Percentiles rank a stretch among this genome's conserved stretches.
phyloP scores from a whole-genome alignment of 2,113 vertebrate genomes.

The Chauna torquata region DNA sequence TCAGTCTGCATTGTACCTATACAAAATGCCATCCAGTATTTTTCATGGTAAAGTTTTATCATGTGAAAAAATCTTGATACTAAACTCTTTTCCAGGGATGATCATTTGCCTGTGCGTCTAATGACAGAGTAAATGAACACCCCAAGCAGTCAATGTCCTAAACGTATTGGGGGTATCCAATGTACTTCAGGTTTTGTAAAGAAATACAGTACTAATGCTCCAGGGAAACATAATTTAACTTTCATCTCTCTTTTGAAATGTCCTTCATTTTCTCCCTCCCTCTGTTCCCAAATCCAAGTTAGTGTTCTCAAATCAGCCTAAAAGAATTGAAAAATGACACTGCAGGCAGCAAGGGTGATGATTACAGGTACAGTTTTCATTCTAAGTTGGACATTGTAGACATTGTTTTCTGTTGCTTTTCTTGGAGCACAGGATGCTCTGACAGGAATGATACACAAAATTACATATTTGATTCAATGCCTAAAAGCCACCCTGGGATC shows the following conservation, averaged over 20 bases:
- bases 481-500: conserved; percentile 81
- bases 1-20: background rate
- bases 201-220: background rate
- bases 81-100: conserved; percentile 17
- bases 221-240: background rate
- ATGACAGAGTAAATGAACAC: conserved; percentile 28
- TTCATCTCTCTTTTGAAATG: conserved; percentile 22
- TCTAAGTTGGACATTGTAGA: conserved; percentile 38
- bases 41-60: background rate
- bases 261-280: conserved; percentile 11
- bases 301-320: background rate
- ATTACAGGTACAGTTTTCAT: conserved; percentile 57
- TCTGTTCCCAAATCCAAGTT: background rate
- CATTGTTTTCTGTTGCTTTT: conserved; percentile 67
- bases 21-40: background rate
- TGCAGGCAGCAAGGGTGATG: background rate
- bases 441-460: conserved; percentile 81
- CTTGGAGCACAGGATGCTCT: conserved; percentile 75
- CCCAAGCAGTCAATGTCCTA: background rate
- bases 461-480: conserved; percentile 81
- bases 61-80: background rate
- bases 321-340: conserved; percentile 9
- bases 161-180: background rate
- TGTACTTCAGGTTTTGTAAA: conserved; percentile 18
- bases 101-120: conserved; percentile 30